These are phyloP conservation scores for Excalfactoria chinensis DNA, from an alignment of 2,113 vertebrate genomes.

Conservation along the genomic window DNA sequence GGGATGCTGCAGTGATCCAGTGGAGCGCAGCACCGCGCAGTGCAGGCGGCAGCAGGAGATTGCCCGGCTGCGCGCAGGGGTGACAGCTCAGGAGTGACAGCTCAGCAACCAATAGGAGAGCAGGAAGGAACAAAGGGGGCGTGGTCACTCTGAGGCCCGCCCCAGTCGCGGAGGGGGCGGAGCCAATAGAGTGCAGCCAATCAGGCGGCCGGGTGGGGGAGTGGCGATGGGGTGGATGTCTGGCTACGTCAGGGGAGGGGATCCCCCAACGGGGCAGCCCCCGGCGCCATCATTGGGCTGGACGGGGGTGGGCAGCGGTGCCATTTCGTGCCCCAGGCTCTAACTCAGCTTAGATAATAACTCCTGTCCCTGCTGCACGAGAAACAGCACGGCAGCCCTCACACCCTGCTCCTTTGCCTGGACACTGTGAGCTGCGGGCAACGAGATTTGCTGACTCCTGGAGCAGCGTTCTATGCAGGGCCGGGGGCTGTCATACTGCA, in stretches of 20 bases:
- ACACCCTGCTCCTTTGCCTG: too few species aligned
- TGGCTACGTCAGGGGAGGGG: background rate
- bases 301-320: too few species aligned
- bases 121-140: accelerated
- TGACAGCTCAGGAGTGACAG: background rate
- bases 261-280: background rate
- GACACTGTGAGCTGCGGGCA: too few species aligned
- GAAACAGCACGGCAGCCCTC: background rate
- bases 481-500: too few species aligned
- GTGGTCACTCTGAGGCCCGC: accelerated
- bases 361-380: too few species aligned
- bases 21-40: background rate
- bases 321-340: background rate
- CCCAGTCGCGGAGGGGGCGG: background rate
- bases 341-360: background rate
- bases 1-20: too few species aligned
- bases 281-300: too few species aligned
- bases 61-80: accelerated
- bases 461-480: background rate
- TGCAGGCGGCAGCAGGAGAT: accelerated
- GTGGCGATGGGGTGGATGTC: background rate
- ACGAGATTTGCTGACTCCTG: slow-evolving; percentile 36
- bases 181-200: background rate
- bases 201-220: background rate
- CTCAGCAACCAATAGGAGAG: background rate